Evolutionary conservation across 2,888 invertebrate species (phyloP).

Genomic region (Crossocerus cetratus): DNA sequence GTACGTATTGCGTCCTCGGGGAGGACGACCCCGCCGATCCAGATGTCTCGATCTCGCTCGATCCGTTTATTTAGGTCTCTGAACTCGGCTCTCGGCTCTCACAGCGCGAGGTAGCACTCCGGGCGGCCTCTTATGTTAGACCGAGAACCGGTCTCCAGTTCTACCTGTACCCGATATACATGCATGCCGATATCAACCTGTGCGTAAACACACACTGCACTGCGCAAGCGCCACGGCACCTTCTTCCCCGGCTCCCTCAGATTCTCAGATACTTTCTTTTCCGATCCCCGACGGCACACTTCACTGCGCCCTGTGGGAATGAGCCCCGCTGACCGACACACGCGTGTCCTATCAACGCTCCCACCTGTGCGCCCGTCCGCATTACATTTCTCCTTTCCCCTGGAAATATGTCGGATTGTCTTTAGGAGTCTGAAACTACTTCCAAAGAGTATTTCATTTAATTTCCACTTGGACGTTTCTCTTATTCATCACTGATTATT

Average conservation of each 20-base stretch:
- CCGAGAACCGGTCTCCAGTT: slow-evolving; percentile 45
- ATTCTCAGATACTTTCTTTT: slow-evolving; percentile 8
- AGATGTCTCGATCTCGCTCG: slow-evolving; percentile 32
- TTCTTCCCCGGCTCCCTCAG: slow-evolving; percentile 5
- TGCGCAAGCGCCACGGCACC: slow-evolving; percentile 14
- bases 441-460: too few relatives aligned
- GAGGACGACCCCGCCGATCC: slow-evolving; percentile 22
- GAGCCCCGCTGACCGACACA: slow-evolving; percentile 17
- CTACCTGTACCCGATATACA: slow-evolving; percentile 40
- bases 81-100: slow-evolving; percentile 37
- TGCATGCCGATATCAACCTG: slow-evolving; percentile 46
- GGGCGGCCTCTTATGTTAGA: slow-evolving; percentile 5
- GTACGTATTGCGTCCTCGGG: neutral
- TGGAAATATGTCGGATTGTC: too few relatives aligned
- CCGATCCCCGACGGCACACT: slow-evolving; percentile 29
- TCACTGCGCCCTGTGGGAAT: slow-evolving; percentile 32
- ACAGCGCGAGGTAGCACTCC: slow-evolving; percentile 13
- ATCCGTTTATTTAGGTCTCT: slow-evolving; percentile 42
- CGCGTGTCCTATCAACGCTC: slow-evolving; percentile 4
- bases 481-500: too few relatives aligned
- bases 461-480: too few relatives aligned
- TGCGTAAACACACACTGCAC: slow-evolving; percentile 32
- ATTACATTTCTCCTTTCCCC: neutral
- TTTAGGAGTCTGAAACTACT: too few relatives aligned
- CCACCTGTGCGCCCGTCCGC: neutral